Evolutionary conservation across 2,888 invertebrate species (phyloP), one percentile per base, ranked within the genome.

Genomic region (Cheilosia urbana): DNA sequence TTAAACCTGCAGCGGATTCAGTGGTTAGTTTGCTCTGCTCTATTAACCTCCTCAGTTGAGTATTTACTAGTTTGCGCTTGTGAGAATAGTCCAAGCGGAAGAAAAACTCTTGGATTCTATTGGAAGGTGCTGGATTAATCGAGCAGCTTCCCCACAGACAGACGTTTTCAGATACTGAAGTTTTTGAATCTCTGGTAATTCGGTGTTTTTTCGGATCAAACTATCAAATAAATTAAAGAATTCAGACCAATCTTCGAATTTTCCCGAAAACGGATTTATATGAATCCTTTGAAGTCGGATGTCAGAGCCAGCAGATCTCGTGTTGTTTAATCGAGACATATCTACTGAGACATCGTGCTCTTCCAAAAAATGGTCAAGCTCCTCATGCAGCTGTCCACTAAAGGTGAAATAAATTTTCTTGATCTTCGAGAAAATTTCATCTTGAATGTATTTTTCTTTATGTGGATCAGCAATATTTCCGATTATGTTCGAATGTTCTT

Each of bases 51-150:
- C 62, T 53, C 2, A 73, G n/a, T 13, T 73, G 63, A 1, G 63
- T 63, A 15, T 73, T 63, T 30, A 30, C 30, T 0, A 30, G 30
- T 7, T 30, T 30, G 2, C 63, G 40, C 17, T 72, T 53, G 47
- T 65, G 1, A 72, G 51, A 51, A 60, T 58, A 24, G 47, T 24
- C 71, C 71, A 72, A 7, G 51, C 71, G n/a, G 57, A 30, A 1
- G 34, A 42, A 72, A 49, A 60, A 30, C 37, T 60, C 58, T 72
- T 55, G 2, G 13, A 34, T 13, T 72, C 72, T 5, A 53, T 55
- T 15, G 55, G 55, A 34, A 73, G 34, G 51, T 63, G 49, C n/a
- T 60, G 34, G 19, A 63, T 73, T 42, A 63, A 37, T 13, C 58
- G 58, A 11, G 47, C 71, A 47, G 58, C 71, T 37, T 58, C 71